Percentiles rank a stretch among this genome's conserved stretches.
Conservation (phyloP, 1,140 invertebrate species). For the Papilio dardanus region DNA sequence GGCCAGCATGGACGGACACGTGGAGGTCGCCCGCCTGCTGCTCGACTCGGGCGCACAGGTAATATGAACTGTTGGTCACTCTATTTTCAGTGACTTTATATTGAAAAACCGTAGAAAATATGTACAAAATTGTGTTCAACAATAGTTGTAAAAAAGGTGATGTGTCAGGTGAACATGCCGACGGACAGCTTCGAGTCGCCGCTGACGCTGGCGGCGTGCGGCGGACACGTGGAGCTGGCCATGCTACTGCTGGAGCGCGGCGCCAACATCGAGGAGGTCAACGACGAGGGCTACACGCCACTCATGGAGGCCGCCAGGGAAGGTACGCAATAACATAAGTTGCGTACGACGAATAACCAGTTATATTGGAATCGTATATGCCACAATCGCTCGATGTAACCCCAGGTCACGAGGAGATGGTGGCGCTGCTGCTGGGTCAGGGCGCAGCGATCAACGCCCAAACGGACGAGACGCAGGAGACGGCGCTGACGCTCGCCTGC, state of each 20-base stretch:
- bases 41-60: slow-evolving; percentile 98
- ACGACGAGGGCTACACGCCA: slow-evolving; percentile 99
- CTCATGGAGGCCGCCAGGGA: slow-evolving; percentile 99
- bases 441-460: slow-evolving; percentile 98
- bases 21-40: slow-evolving; percentile 96
- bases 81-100: too few species aligned
- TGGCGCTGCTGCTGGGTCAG: slow-evolving; percentile 95
- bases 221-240: slow-evolving; percentile 98
- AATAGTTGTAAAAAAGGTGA: background rate
- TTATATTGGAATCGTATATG: too few species aligned
- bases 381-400: background rate
- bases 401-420: slow-evolving; percentile 98
- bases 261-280: slow-evolving; percentile 99
- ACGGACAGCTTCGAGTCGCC: slow-evolving; percentile 99
- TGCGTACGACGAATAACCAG: too few species aligned
- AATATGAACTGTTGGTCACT: too few species aligned
- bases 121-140: too few species aligned
- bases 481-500: slow-evolving; percentile 97
- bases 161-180: slow-evolving; percentile 95
- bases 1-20: slow-evolving; percentile 99
- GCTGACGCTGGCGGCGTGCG: slow-evolving; percentile 98
- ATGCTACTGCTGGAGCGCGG: slow-evolving; percentile 97
- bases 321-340: slow-evolving; percentile 49
- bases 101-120: too few species aligned
- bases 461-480: slow-evolving; percentile 99